Percentiles rank a stretch among this genome's conserved stretches.
Evolutionary conservation across 2,888 invertebrate genomes (phyloP).

Genomic region (Mesoligia furuncula): DNA sequence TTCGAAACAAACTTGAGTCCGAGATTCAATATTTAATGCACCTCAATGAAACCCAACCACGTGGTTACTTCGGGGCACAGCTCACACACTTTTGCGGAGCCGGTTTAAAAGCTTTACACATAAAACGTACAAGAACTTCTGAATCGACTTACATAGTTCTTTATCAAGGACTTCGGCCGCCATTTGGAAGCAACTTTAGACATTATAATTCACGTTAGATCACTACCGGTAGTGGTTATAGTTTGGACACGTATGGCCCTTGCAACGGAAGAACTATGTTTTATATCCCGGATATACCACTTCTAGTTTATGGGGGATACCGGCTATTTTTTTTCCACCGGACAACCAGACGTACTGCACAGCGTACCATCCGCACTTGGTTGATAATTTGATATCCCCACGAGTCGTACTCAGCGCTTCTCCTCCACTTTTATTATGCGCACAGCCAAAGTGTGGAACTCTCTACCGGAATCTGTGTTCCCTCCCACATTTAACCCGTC

Average conservation of each 20-base stretch:
- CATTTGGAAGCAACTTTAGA: slow-evolving; percentile 11
- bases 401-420: no score
- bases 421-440: no score
- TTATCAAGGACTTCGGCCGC: slow-evolving; percentile 34
- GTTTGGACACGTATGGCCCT: slow-evolving; percentile 23
- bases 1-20: not conserved
- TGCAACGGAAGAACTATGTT: not conserved
- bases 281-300: slow-evolving; percentile 37
- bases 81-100: slow-evolving; percentile 41
- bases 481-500: no score
- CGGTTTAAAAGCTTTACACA: slow-evolving; percentile 32
- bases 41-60: slow-evolving; percentile 34
- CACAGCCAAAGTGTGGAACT: no score
- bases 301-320: not conserved
- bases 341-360: no score
- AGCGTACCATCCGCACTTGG: no score
- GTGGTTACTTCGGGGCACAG: slow-evolving; percentile 28
- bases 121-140: slow-evolving; percentile 9
- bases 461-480: no score
- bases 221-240: slow-evolving; percentile 16
- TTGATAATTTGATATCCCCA: no score
- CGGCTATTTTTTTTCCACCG: not conserved
- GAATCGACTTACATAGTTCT: slow-evolving; percentile 42
- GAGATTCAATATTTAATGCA: slow-evolving; percentile 2
- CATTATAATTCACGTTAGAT: slow-evolving; percentile 30